Evolutionary conservation across 92 coral and sea anemone genomes (phyloP).

Genomic region (Desmophyllum pertusum): DNA sequence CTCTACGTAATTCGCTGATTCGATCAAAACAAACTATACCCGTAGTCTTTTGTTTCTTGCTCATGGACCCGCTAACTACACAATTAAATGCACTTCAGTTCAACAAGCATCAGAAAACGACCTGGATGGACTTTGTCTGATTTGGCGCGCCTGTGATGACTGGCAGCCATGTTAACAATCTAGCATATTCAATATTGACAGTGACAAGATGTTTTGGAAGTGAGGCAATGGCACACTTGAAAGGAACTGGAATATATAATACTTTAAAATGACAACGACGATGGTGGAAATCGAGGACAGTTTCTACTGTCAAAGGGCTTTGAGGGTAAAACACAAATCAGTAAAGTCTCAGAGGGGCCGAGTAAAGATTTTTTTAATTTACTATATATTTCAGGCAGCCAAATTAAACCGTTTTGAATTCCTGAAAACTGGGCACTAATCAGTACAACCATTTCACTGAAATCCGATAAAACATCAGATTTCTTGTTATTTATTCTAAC

Average conservation of each 20-base stretch:
- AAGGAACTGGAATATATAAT: not conserved
- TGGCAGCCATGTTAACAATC: no score
- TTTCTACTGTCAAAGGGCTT: not conserved
- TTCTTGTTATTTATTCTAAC: no score
- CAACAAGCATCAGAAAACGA: not conserved
- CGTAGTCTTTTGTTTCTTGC: slow-evolving; percentile 13
- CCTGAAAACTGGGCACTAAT: not conserved
- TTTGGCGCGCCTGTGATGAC: not conserved
- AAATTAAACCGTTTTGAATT: no score
- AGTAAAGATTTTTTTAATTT: no score
- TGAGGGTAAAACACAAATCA: not conserved
- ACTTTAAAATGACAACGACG: not conserved
- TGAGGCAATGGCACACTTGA: not conserved
- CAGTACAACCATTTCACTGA: no score
- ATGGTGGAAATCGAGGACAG: not conserved
- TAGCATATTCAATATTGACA: not conserved
- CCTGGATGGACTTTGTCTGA: not conserved
- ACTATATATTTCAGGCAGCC: no score
- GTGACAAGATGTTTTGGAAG: not conserved
- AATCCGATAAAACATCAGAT: no score
- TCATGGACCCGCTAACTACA: not conserved
- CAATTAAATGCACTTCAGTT: not conserved
- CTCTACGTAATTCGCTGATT: slow-evolving; percentile 13
- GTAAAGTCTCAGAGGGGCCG: not conserved
- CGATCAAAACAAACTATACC: slow-evolving; percentile 12